These are phyloP conservation scores for Octomys mimax DNA, from an alignment of 2,797 vertebrate species.

Conservation along the genomic window DNA sequence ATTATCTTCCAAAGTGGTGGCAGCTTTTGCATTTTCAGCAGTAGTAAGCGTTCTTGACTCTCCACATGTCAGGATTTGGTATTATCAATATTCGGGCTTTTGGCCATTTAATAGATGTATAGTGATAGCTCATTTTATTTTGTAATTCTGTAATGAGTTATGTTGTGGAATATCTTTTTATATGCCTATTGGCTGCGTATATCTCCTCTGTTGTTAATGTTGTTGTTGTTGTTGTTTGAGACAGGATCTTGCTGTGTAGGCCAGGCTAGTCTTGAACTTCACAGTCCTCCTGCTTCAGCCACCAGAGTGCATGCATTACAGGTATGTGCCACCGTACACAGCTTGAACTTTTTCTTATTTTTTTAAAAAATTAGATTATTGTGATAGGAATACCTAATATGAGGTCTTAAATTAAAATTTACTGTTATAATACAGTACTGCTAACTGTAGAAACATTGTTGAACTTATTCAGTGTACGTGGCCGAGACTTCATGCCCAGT, in stretches of 20 bases:
- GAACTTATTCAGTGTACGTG: not conserved
- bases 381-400: not conserved
- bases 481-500: not conserved
- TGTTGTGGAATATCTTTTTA: not conserved
- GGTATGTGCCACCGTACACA: not conserved
- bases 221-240: not conserved
- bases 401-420: not conserved
- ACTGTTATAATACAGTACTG: not conserved
- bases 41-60: not conserved
- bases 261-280: not conserved
- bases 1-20: not conserved
- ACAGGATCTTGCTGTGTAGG: not conserved
- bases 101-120: not conserved
- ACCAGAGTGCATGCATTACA: not conserved
- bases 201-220: not conserved
- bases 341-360: not conserved
- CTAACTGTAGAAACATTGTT: not conserved
- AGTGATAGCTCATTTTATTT: not conserved
- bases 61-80: not conserved
- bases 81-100: not conserved
- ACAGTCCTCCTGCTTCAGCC: not conserved
- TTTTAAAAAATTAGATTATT: not conserved
- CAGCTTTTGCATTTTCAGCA: not conserved
- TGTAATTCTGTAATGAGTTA: not conserved
- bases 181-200: not conserved